Evolutionary conservation across 1,140 invertebrate genomes (phyloP), one percentile per base, ranked within the genome.

Genomic region (Elysia chlorotica): DNA sequence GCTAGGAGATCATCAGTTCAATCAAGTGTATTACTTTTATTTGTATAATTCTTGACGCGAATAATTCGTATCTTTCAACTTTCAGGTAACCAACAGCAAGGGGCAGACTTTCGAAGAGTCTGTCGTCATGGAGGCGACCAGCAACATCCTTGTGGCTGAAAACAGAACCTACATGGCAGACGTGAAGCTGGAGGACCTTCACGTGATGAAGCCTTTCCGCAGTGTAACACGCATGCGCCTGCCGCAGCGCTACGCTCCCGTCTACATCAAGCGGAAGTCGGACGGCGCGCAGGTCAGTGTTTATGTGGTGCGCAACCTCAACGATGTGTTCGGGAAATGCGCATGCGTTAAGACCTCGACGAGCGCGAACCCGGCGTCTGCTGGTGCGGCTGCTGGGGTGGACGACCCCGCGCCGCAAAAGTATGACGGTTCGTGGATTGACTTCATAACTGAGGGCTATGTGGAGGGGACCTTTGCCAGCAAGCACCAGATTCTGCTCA

Each of bases 71-170:
- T n/a, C n/a, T n/a, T n/a, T n/a, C n/a, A n/a, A n/a, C n/a, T n/a
- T 38, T 2, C 28, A 73, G 62, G 68, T 76, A 6, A 74, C 63
- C 35, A 74, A 76, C 37, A 66, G 54, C 28, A 57, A 68, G 25
- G 75, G 71, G 1, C 62, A 76, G 30, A 76, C 62, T 6, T 76
- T 75, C 53, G 76, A 78, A 35, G 74, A 78, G 61, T 69, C 62
- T 4, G 17, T 77, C 37, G 62, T 67, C 25, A 72, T 74, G 36
- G 73, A 71, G 14, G 73, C 73, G 2, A 77, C 72, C 38, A 77
- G 76, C 48, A 73, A 77, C 37, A 77, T 77, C 56, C 54, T n/a
- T 5, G 67, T 70, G 17, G 67, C 31, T 23, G 53, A 53, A 33
- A 57, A 70, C 31, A 70, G 67, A 23, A 31, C 28, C 19, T 70